These are phyloP conservation scores for Micrastur ruficollis DNA, from an alignment of 2,797 vertebrate species.

Conservation along the genomic window DNA sequence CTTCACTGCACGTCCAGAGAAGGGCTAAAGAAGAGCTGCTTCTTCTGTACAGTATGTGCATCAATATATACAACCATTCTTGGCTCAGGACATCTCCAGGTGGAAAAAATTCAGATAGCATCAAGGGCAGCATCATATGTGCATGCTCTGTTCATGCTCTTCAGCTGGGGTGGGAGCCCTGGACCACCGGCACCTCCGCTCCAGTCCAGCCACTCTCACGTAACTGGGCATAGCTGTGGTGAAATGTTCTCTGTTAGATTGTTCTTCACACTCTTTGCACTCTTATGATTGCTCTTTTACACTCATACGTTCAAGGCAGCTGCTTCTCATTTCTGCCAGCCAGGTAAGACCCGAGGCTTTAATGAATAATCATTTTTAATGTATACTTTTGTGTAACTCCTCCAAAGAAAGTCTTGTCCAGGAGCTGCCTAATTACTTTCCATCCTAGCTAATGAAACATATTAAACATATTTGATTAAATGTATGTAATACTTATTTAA, in stretches of 20 bases:
- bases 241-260: no score
- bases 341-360: background rate
- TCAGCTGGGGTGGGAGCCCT: background rate
- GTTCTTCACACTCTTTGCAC: no score
- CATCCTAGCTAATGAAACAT: background rate
- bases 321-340: background rate
- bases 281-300: background rate
- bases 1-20: background rate
- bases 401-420: background rate
- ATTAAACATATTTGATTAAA: background rate
- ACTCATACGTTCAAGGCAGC: background rate
- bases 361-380: background rate
- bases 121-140: background rate
- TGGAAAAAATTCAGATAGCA: background rate
- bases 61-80: no score
- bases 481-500: background rate
- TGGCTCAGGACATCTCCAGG: background rate
- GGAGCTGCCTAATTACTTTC: background rate
- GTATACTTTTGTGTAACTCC: background rate
- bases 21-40: background rate
- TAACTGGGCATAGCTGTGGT: background rate
- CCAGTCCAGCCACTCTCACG: background rate
- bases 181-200: no score
- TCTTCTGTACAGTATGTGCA: no score
- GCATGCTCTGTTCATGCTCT: fast-evolving